Evolutionary conservation across 2,797 vertebrate genomes (phyloP).

Genomic region (Crossoptilon crossoptilon): DNA sequence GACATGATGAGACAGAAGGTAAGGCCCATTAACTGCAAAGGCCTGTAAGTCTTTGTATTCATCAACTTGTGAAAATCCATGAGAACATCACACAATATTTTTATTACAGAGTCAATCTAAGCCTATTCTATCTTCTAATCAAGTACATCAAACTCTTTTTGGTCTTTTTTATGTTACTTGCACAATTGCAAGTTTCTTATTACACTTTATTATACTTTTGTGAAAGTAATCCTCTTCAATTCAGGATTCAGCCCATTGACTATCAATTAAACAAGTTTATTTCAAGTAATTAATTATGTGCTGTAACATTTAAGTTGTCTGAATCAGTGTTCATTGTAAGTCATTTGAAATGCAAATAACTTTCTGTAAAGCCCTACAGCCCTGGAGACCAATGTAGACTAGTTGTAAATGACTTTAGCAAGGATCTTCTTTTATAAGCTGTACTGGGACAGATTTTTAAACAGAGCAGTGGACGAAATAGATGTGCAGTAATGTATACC

Average conservation of each 20-base stretch:
- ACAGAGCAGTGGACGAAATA: not conserved
- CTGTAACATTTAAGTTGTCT: slow-evolving; percentile 19
- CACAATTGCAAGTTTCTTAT: not conserved
- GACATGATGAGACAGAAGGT: not conserved
- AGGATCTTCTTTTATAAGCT: not conserved
- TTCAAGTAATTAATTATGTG: slow-evolving; percentile 8
- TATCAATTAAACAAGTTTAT: slow-evolving; percentile 26
- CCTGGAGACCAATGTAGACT: not conserved
- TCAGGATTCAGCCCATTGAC: not conserved
- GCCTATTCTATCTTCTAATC: not conserved
- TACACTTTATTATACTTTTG: not conserved
- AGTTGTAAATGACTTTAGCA: not conserved
- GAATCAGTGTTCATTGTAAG: slow-evolving; percentile 8
- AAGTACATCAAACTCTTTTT: not conserved
- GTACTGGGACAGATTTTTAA: not conserved
- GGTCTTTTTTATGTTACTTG: not conserved
- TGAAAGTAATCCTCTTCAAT: not conserved
- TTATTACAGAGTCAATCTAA: not conserved
- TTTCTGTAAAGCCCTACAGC: not conserved
- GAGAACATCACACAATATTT: not conserved
- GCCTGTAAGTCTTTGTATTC: not conserved
- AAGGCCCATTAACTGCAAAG: not conserved
- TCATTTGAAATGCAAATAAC: slow-evolving; percentile 3
- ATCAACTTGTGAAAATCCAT: not conserved
- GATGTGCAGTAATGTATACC: not conserved